Conservation (phyloP, 2,888 invertebrate genomes). For the Drosophila nigricruria region DNA sequence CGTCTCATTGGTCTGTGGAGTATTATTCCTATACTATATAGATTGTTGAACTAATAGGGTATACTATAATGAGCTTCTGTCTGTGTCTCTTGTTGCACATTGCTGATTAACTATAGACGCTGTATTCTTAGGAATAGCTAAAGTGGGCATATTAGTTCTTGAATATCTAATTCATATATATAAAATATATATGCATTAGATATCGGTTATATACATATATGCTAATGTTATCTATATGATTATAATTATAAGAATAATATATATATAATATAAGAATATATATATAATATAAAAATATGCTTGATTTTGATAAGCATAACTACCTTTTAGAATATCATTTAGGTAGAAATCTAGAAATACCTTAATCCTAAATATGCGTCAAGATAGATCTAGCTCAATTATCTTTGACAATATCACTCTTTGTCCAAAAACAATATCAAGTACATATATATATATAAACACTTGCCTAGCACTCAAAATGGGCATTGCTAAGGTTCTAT, state of each 20-base stretch:
- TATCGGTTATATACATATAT: background rate
- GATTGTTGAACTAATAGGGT: background rate
- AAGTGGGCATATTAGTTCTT: background rate
- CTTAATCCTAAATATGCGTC: background rate
- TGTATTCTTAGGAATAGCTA: background rate
- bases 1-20: background rate
- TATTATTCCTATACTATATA: conserved; percentile 10
- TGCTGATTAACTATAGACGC: background rate
- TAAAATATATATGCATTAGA: background rate
- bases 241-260: too few species aligned
- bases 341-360: background rate
- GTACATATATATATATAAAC: background rate
- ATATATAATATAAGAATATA: too few species aligned
- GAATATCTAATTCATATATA: too few species aligned
- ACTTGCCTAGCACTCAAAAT: background rate
- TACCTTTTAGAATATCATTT: background rate
- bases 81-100: background rate
- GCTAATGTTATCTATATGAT: too few species aligned
- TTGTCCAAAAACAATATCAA: background rate
- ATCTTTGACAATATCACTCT: background rate
- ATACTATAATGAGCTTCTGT: conserved; percentile 3
- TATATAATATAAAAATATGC: too few species aligned
- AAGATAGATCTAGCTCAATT: background rate
- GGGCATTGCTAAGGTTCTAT: background rate
- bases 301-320: too few species aligned